These are phyloP conservation scores for Deilephila porcellus DNA, from an alignment of 2,888 invertebrate species.

Conservation along the genomic window DNA sequence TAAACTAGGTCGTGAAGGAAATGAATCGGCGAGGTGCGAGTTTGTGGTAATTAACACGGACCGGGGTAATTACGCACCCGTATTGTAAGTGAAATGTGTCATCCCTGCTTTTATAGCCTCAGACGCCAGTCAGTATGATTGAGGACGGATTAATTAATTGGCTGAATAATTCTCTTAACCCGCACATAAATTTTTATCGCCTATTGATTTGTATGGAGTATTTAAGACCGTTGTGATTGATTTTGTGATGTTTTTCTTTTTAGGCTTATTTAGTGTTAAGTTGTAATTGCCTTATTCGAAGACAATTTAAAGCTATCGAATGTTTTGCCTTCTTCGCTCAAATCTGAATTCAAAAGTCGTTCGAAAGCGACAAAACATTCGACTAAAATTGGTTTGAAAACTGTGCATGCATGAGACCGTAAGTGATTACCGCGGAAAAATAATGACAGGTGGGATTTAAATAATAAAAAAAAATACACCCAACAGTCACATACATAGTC, in stretches of 20 bases:
- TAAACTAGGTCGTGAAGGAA: conserved; percentile 56
- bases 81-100: conserved; percentile 76
- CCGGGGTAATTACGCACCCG: conserved; percentile 70
- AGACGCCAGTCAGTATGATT: conserved; percentile 20
- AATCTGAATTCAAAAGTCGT: too few relatives aligned
- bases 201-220: conserved; percentile 2
- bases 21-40: conserved; percentile 61
- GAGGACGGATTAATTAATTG: conserved; percentile 23
- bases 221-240: neutral
- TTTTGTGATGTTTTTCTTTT: neutral
- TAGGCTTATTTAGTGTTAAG: neutral
- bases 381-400: too few relatives aligned
- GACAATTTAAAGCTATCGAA: too few relatives aligned
- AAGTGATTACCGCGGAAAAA: too few relatives aligned
- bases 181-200: conserved; percentile 6
- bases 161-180: conserved; percentile 17
- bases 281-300: neutral
- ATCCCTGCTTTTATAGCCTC: conserved; percentile 46
- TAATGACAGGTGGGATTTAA: too few relatives aligned
- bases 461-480: too few relatives aligned
- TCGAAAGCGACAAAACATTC: too few relatives aligned
- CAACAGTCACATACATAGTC: too few relatives aligned
- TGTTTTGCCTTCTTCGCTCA: too few relatives aligned
- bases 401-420: too few relatives aligned
- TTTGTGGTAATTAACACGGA: conserved; percentile 72